These are phyloP conservation scores for Craseonycteris thonglongyai DNA, from an alignment of 2,113 vertebrate species.

Conservation along the genomic window DNA sequence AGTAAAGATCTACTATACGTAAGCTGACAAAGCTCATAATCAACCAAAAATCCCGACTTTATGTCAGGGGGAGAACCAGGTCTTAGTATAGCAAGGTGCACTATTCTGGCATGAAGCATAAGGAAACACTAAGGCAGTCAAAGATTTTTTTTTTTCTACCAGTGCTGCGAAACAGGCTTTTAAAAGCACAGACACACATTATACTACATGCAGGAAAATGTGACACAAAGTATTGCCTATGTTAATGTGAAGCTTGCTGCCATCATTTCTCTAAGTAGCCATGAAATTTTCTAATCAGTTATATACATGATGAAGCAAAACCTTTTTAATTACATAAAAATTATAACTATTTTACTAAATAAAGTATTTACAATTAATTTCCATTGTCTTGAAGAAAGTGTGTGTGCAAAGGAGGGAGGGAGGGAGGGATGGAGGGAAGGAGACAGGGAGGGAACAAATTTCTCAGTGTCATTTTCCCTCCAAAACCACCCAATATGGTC, in stretches of 20 bases:
- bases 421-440: background rate
- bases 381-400: conserved; percentile 5
- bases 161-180: conserved; percentile 52
- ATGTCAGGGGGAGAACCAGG: background rate
- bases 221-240: background rate
- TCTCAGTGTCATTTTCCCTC: conserved; percentile 47
- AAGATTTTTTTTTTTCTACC: background rate
- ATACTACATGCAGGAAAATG: background rate
- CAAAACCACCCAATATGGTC: conserved; percentile 64
- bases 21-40: background rate
- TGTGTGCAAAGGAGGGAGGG: background rate
- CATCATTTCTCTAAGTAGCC: background rate
- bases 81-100: background rate
- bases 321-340: conserved; percentile 34
- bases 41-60: background rate
- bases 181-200: conserved; percentile 58
- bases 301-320: conserved; percentile 35
- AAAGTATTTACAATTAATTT: conserved; percentile 62
- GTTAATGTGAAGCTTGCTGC: conserved; percentile 20
- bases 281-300: background rate
- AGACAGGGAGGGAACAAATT: background rate
- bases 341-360: conserved; percentile 22
- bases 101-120: background rate
- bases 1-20: background rate
- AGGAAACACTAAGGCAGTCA: background rate